phyloP scores from a whole-genome alignment of 2,888 invertebrate genomes.

The Dioctria rufipes region DNA sequence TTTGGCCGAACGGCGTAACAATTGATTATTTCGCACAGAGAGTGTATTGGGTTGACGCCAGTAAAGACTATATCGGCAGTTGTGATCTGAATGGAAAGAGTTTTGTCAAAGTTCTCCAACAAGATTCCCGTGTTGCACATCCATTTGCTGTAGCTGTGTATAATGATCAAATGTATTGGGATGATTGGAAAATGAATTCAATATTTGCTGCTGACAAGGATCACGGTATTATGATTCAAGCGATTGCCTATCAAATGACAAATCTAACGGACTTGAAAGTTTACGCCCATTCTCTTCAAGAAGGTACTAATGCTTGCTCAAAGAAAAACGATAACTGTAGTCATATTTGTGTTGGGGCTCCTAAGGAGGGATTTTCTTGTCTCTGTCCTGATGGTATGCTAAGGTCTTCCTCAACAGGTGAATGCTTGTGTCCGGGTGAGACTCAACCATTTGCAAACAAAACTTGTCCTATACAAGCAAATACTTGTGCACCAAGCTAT shows the following conservation, averaged over 20 bases:
- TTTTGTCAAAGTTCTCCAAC: conserved; percentile 78
- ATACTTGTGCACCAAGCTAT: conserved; percentile 74
- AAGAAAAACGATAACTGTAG: conserved; percentile 76
- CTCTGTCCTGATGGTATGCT: conserved; percentile 86
- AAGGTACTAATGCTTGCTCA: conserved; percentile 81
- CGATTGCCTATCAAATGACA: conserved; percentile 76
- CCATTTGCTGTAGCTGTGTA: conserved; percentile 90
- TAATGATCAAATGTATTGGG: conserved; percentile 91
- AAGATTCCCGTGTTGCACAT: conserved; percentile 81
- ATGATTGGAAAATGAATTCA: conserved; percentile 87
- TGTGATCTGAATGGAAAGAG: conserved; percentile 80
- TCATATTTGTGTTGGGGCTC: conserved; percentile 85
- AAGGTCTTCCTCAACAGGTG: conserved; percentile 71
- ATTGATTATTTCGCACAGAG: conserved; percentile 86
- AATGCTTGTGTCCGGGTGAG: conserved; percentile 85
- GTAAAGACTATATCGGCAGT: conserved; percentile 85
- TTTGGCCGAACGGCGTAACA: conserved; percentile 91
- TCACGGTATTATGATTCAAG: conserved; percentile 76
- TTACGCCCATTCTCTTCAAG: conserved; percentile 82
- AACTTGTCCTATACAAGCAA: conserved; percentile 78
- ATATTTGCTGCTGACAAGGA: conserved; percentile 87
- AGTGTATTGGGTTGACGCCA: conserved; percentile 90
- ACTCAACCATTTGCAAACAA: conserved; percentile 77
- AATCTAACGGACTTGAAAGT: conserved; percentile 90
- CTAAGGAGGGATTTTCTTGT: conserved; percentile 79